Percentiles rank a stretch among this genome's conserved stretches.
Evolutionary conservation across 2,113 vertebrate species (phyloP).

Genomic region (Larimichthys polyactis): DNA sequence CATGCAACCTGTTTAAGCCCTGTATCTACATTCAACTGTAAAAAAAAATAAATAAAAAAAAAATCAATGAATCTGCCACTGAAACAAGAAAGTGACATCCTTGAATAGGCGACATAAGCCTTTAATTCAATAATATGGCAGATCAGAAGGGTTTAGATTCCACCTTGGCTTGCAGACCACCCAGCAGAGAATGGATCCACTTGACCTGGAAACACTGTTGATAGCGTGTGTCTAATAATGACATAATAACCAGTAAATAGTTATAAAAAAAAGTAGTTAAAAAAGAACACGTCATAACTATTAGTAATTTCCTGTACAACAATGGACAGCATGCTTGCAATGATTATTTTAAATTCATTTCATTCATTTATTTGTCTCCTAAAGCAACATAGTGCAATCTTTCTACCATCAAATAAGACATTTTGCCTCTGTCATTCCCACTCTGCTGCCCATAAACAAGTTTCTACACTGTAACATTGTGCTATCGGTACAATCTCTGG

Average conservation of each 20-base stretch:
- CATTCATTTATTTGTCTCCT: no score
- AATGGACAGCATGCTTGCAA: not conserved
- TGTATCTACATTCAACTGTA: constrained; percentile 74
- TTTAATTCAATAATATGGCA: constrained; percentile 85
- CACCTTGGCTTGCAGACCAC: constrained; percentile 74
- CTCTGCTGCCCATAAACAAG: no score
- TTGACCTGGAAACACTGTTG: constrained; percentile 68
- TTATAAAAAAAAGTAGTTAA: no score
- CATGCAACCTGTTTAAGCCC: constrained; percentile 32
- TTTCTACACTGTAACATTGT: no score
- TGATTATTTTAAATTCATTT: no score
- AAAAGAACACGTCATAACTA: not conserved
- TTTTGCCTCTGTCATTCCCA: no score
- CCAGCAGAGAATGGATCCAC: constrained; percentile 72
- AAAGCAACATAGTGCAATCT: no score
- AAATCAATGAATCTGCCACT: constrained; percentile 65
- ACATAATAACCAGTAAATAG: constrained; percentile 12
- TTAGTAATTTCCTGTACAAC: not conserved
- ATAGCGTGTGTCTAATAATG: constrained; percentile 51
- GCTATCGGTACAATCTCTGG: no score
- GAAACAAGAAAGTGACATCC: constrained; percentile 76
- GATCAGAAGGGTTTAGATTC: constrained; percentile 81
- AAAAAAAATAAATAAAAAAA: constrained; percentile 70
- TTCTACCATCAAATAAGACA: no score
- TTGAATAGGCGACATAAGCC: constrained; percentile 72